phyloP scores from a whole-genome alignment of 2,888 invertebrate species.

The Mythimna vitellina region DNA sequence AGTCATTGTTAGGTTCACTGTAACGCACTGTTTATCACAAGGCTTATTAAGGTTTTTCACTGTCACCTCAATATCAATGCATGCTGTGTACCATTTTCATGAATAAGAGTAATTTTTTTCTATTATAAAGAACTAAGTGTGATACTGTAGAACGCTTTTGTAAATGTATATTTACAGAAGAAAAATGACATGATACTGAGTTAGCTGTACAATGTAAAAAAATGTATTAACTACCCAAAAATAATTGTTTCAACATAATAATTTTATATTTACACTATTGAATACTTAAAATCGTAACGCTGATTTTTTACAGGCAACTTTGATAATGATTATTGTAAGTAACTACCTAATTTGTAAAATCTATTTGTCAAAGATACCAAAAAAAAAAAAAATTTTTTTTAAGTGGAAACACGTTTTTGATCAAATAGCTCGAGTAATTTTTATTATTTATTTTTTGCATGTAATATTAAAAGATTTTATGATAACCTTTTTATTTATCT shows the following conservation, averaged over 20 bases:
- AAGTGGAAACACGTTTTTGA: too few species aligned
- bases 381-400: too few species aligned
- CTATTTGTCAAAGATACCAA: conserved; percentile 3
- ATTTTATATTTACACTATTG: neutral
- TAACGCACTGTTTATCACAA: conserved; percentile 37
- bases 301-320: neutral
- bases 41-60: conserved; percentile 46
- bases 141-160: conserved; percentile 14
- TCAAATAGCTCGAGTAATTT: neutral
- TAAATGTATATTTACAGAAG: neutral
- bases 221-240: neutral
- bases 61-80: conserved; percentile 27
- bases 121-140: conserved; percentile 9
- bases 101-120: conserved; percentile 5
- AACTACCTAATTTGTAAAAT: neutral
- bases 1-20: conserved; percentile 63
- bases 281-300: neutral
- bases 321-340: neutral
- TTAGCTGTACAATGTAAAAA: conserved; percentile 25
- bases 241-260: conserved; percentile 5
- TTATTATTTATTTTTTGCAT: conserved; percentile 9
- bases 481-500: neutral
- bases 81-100: conserved; percentile 42
- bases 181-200: neutral
- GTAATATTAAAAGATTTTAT: conserved; percentile 3